Base-by-base conservation (phyloP, 2,888 invertebrate species). In the Acrocyrtus sp. region DNA sequence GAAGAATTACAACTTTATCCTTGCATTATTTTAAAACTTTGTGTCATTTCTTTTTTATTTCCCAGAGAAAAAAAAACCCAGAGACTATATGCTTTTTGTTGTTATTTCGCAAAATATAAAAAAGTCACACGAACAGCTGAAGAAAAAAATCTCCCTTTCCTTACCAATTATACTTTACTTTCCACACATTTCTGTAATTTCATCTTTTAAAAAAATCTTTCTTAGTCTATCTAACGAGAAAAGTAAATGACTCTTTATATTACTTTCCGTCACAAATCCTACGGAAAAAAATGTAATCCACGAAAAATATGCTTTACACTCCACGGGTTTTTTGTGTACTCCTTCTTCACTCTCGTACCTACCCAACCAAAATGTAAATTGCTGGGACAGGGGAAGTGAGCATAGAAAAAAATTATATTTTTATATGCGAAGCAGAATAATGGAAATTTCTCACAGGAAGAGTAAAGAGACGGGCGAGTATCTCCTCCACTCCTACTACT, bases 401-500 rank as follows among this genome's bases (percentile, higher is more conserved):
- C 26, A 12, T 26, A 43, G 3, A 26, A 63, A 41, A 45, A 43
- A 29, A 51, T 26, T 43, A 63, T 17, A 50, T 41, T 24, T 27
- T 43, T 34, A 54, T 22, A 51, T 39, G 48, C 34, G 51, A 24
- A 66, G 15, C 56, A 47, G 29, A 45, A 57, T 56, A 62, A 51
- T 54, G 56, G 47, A 69, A 61, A 70, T 63, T 70, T 70, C 70
- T 62, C 70, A 70, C 70, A 70, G 70, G 70, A 70, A 70, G 70
- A 26, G 50, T 22, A 54, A 65, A 24, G n/a, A n/a, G n/a, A n/a
- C n/a, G n/a, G n/a, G n/a, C n/a, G n/a, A n/a, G n/a, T n/a, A n/a
- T n/a, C n/a, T n/a, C n/a, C n/a, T n/a, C n/a, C n/a, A n/a, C n/a
- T n/a, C n/a, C n/a, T n/a, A n/a, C n/a, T n/a, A n/a, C n/a, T n/a